phyloP scores from a whole-genome alignment of 2,888 invertebrate species.

The Drosophila atripex region DNA sequence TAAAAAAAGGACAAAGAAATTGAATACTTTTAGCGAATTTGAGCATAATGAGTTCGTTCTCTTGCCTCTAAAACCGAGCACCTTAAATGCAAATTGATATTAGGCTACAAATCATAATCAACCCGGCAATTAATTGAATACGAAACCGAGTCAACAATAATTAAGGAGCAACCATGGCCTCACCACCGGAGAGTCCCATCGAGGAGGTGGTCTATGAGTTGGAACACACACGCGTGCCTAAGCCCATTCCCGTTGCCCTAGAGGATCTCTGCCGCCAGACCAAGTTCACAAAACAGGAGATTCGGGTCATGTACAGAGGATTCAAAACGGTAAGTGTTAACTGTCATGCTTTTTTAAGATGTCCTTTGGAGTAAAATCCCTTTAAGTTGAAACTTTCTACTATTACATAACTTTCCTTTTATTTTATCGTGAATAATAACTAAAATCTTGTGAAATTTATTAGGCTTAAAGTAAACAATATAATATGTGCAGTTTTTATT shows the following conservation, averaged over 20 bases:
- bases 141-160: slow-evolving; percentile 23
- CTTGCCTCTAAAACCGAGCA: slow-evolving; percentile 18
- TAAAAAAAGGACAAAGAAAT: slow-evolving; percentile 34
- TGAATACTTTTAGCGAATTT: slow-evolving; percentile 41
- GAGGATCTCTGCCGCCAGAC: slow-evolving; percentile 96
- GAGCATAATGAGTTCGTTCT: slow-evolving; percentile 33
- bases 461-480: not conserved
- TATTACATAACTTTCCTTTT: not conserved
- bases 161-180: slow-evolving; percentile 87
- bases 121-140: slow-evolving; percentile 26
- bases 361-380: not conserved
- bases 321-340: slow-evolving; percentile 88
- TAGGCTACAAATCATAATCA: slow-evolving; percentile 44
- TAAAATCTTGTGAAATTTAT: slow-evolving; percentile 9
- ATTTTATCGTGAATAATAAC: not conserved
- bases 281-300: slow-evolving; percentile 97
- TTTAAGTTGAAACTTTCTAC: not conserved
- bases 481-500: not conserved
- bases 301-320: slow-evolving; percentile 98
- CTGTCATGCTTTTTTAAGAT: not conserved
- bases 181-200: slow-evolving; percentile 93
- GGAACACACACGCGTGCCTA: slow-evolving; percentile 90
- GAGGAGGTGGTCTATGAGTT: slow-evolving; percentile 94
- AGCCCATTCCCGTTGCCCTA: slow-evolving; percentile 92
- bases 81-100: slow-evolving; percentile 47